These are phyloP conservation scores for Odocoileus virginianus DNA, from an alignment of 2,113 vertebrate species.

Conservation along the genomic window DNA sequence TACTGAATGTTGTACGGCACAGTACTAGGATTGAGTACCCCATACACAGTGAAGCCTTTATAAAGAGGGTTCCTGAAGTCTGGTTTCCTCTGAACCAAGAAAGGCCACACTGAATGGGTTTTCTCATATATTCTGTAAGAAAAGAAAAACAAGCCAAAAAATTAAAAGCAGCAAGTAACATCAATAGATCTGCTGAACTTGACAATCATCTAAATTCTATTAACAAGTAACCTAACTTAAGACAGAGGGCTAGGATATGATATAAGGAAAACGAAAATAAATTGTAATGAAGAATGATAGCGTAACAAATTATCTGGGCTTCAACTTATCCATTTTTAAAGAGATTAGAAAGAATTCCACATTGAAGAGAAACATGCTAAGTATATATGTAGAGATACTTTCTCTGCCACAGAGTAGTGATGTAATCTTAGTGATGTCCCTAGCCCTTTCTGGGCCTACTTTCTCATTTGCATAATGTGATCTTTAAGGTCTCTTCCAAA, in stretches of 20 bases:
- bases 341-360: not conserved
- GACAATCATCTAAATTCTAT: slow-evolving; percentile 14
- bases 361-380: not conserved
- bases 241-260: not conserved
- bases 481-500: not conserved
- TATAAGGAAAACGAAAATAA: not conserved
- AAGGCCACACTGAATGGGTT: slow-evolving; percentile 87
- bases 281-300: not conserved
- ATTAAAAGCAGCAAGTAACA: slow-evolving; percentile 1
- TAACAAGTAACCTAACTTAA: slow-evolving; percentile 12
- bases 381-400: not conserved
- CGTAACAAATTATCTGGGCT: not conserved
- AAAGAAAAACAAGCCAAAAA: slow-evolving; percentile 47
- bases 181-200: not conserved
- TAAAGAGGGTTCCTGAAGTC: slow-evolving; percentile 85
- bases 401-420: not conserved
- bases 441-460: not conserved
- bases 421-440: not conserved
- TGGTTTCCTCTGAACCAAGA: slow-evolving; percentile 82
- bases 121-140: slow-evolving; percentile 83
- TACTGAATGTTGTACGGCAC: slow-evolving; percentile 87
- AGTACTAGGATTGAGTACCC: slow-evolving; percentile 82
- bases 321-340: slow-evolving; percentile 7
- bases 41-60: slow-evolving; percentile 78
- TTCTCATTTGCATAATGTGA: not conserved